phyloP scores from a whole-genome alignment of 2,888 invertebrate species.

The Hybos culiciformis region DNA sequence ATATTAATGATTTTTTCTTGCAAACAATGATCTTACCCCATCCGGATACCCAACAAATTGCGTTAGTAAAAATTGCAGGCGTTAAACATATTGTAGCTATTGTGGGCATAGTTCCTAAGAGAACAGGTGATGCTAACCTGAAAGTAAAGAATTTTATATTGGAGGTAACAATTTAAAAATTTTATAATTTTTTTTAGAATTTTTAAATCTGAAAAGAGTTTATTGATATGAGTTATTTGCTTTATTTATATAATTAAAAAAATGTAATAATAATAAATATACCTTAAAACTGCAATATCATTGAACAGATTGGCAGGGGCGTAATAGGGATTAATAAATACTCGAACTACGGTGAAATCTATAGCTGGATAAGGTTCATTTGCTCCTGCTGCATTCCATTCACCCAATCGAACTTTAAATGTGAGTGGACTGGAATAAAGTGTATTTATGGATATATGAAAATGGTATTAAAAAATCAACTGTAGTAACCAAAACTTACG shows the following conservation, averaged over 20 bases:
- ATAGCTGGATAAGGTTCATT: slow-evolving; percentile 51
- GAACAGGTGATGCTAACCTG: slow-evolving; percentile 45
- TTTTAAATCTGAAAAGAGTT: no score
- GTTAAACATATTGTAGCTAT: slow-evolving; percentile 49
- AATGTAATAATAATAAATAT: no score
- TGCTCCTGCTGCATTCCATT: slow-evolving; percentile 56
- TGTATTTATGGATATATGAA: neutral
- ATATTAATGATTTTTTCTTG: no score
- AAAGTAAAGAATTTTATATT: no score
- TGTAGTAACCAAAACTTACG: slow-evolving; percentile 36
- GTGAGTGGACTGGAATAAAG: slow-evolving; percentile 8
- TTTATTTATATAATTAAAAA: no score
- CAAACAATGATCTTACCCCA: slow-evolving; percentile 80
- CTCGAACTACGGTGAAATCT: slow-evolving; percentile 44
- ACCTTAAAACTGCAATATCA: slow-evolving; percentile 68
- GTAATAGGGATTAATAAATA: slow-evolving; percentile 51
- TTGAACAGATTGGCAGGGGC: slow-evolving; percentile 59
- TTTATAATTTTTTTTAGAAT: no score
- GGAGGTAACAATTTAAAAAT: no score
- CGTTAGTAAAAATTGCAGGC: slow-evolving; percentile 38
- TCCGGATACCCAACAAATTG: slow-evolving; percentile 53
- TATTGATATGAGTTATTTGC: no score
- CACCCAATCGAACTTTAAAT: slow-evolving; percentile 57
- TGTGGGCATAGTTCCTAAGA: slow-evolving; percentile 41
- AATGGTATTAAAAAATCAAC: neutral